phyloP scores from a whole-genome alignment of 2,888 invertebrate genomes.

The Allygus modestus region DNA sequence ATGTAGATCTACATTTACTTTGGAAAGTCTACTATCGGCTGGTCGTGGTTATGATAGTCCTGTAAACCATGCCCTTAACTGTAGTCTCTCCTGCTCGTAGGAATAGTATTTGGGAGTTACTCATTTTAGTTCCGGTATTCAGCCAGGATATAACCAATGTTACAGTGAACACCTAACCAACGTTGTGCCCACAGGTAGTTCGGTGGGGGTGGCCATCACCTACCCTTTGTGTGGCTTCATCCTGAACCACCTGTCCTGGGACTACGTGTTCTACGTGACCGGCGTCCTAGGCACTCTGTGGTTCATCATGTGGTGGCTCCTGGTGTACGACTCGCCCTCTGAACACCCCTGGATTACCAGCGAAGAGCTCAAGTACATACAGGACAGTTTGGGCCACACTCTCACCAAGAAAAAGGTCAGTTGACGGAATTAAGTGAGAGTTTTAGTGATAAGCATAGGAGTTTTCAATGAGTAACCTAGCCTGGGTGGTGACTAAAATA shows the following conservation, averaged over 20 bases:
- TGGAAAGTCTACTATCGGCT: too few relatives aligned
- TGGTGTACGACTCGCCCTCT: conserved; percentile 81
- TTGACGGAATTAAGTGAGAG: not conserved
- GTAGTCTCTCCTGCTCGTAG: too few relatives aligned
- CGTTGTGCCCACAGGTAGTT: conserved; percentile 77
- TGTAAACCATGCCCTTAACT: too few relatives aligned
- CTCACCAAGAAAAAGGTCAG: conserved; percentile 62
- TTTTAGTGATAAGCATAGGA: too few relatives aligned
- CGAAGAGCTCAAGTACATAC: conserved; percentile 79
- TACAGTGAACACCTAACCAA: too few relatives aligned
- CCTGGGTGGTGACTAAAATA: too few relatives aligned
- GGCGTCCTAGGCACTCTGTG: conserved; percentile 81
- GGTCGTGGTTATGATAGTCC: too few relatives aligned
- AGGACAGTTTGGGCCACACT: conserved; percentile 77
- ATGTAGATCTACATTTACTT: too few relatives aligned
- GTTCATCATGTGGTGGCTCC: conserved; percentile 81
- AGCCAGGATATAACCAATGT: too few relatives aligned
- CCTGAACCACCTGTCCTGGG: conserved; percentile 83
- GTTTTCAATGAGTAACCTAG: too few relatives aligned
- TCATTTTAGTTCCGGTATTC: too few relatives aligned
- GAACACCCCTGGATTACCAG: conserved; percentile 82
- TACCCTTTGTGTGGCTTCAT: conserved; percentile 85
- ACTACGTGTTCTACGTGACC: conserved; percentile 83
- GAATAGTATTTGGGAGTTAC: too few relatives aligned
- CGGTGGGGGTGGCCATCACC: conserved; percentile 82